These are phyloP conservation scores for Hippocampus kuda DNA, from an alignment of 2,797 vertebrate genomes.

Conservation along the genomic window DNA sequence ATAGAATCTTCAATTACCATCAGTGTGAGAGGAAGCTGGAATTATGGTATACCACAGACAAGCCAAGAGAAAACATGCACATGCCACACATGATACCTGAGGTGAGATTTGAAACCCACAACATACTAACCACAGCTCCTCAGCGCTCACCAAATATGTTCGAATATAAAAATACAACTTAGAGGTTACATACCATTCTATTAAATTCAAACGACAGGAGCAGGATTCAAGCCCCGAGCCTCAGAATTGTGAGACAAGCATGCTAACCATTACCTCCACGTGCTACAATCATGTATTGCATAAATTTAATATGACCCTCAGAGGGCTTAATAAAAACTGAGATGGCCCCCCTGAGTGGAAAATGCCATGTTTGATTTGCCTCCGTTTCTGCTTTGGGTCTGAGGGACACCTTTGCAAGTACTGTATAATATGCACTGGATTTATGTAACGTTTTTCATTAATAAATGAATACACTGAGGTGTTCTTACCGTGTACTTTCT, in stretches of 20 bases:
- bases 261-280: neutral
- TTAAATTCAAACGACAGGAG: neutral
- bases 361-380: too few species aligned
- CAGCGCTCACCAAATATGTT: neutral
- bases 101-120: neutral
- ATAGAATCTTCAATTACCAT: neutral
- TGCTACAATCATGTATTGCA: neutral
- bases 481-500: constrained; percentile 90
- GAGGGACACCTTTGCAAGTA: neutral
- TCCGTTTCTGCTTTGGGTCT: neutral
- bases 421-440: constrained; percentile 6
- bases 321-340: neutral
- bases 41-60: neutral
- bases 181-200: neutral
- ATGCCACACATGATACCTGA: neutral
- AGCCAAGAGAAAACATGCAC: neutral
- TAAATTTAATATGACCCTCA: neutral
- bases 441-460: neutral
- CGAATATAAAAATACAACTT: too few species aligned
- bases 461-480: constrained; percentile 22
- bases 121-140: neutral
- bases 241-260: neutral
- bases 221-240: neutral
- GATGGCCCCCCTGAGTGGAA: neutral
- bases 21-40: neutral